Base-by-base conservation (phyloP, 2,113 vertebrate species). In the Podocnemis expansa region DNA sequence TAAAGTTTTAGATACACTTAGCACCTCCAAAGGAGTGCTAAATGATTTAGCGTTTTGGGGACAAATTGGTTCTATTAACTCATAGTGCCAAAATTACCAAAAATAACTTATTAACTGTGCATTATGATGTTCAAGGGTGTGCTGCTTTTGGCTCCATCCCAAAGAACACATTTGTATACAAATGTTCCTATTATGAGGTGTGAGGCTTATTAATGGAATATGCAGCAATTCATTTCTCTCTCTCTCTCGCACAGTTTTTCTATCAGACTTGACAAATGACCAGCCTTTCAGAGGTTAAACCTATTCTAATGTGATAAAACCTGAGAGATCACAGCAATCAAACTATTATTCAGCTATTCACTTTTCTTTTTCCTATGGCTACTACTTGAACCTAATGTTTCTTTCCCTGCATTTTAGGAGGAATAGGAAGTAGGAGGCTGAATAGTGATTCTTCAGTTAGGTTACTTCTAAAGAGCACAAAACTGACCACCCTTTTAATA, bases 1-100 rank as follows among this genome's bases (percentile, higher is more conserved):
- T 80, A 91, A 98, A 97, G 97, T 98, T 98, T 97, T 98, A 98
- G 98, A 97, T 97, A 85, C 97, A 97, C 97, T 98, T 98, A 98
- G 93, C 98, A 97, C 97, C 93, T 98, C 85, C 96, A 92, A 96
- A 98, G 97, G 97, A 96, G 97, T 0, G 97, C 94, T 98, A 98
- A 98, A 97, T 97, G 97, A 94, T 98, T 97, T 98, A 98, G 97
- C 97, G 97, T 98, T 98, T 97, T 49, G 97, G 96, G 96, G 89
- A 97, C 97, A 98, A 97, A 98, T 97, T 95, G 90, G 96, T 97
- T 97, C 96, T 96, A 97, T 98, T 98, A 97, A 95, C 93, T 96
- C 94, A 11, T 58, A 89, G 94, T 96, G 97, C 97, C 96, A 98
- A 97, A 97, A 98, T 98, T 97, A 97, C 97, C 96, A 97, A 97